Base-by-base conservation (phyloP, 2,888 invertebrate species). In the Furcula furcula region DNA sequence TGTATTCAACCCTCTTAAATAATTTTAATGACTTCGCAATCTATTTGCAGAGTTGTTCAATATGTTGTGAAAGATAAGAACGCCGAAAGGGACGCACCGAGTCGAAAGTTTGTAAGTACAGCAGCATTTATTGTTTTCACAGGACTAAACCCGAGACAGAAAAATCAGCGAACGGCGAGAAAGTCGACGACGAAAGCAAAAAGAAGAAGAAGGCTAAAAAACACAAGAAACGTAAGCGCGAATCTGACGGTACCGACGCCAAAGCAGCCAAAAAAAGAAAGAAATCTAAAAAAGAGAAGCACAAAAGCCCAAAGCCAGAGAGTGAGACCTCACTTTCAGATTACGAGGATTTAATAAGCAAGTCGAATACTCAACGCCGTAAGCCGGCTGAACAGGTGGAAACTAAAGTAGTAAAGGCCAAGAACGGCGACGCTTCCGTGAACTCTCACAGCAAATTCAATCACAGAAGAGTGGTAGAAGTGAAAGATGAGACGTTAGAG, bases 191-290 rank as follows among this genome's bases (percentile, higher is more conserved):
- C n/a, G 80, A 80, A 23, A 54, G 34, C 9, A 87, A 76, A 48
- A 91, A 87, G 48, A 89, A 80, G 49, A 91, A 91, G 57, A 91
- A 90, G 46, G 71, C 66, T 21, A 91, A 91, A 53, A 91, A 91
- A 50, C 89, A 92, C 56, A 93, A 93, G 68, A 95, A 94, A 75
- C 92, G 92, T 54, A 94, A 93, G 65, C 91, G 91, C 54, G 91
- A 91, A 48, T 55, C 68, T 1, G 90, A 90, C 12, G 91, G 91
- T 40, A 69, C 78, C n/a, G 89, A 90, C 18, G 82, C 81, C 0
- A 84, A 83, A 43, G 79, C 70, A 26, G 61, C 77, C 30, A 92
- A 92, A 57, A 93, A 93, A 65, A 92, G 90, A 63, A 83, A 76
- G 56, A 85, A 80, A 49, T 45, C 65, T 0, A 85, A 77, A 90